Base-by-base conservation (phyloP, 2,888 invertebrate species). In the Polyploca ridens region DNA sequence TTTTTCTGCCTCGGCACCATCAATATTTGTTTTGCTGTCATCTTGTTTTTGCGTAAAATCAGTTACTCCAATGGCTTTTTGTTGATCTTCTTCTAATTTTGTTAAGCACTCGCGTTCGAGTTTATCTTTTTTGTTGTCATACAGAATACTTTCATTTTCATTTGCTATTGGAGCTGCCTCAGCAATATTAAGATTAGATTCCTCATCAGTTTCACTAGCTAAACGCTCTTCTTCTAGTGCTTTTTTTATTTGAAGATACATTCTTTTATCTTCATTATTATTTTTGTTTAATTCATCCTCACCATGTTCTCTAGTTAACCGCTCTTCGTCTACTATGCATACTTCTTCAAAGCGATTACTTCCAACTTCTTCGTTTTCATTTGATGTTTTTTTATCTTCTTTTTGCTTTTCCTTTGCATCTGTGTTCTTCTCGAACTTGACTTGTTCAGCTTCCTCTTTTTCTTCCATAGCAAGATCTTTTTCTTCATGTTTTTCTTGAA, bases 201-300 rank as follows among this genome's bases (percentile, higher is more conserved):
- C 46, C 14, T 8, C 13, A 14, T 14, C 46, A 11, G 46, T 46
- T 41, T 41, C 6, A 14, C 14, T 14, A 3, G 14, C 14, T 46
- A 14, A 13, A 14, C 46, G 46, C 11, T 46, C 46, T 14, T 46
- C 46, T n/a, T n/a, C n/a, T n/a, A n/a, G n/a, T n/a, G n/a, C n/a
- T n/a, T n/a, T n/a, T n/a, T n/a, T n/a, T n/a, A n/a, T n/a, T n/a
- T n/a, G n/a, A n/a, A n/a, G n/a, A n/a, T n/a, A n/a, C n/a, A n/a
- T n/a, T n/a, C 13, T 44, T 13, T 44, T 13, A 13, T 44, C 14
- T 44, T 44, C 44, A 5, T 44, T 44, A 1, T 44, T 13, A 2
- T 44, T 44, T 1, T 13, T 44, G 14, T 44, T 16, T 49, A 72
- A 71, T 44, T 70, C 57, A 49, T 70, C 66, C 58, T 77, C 63